A percentile compares a stretch with the other conserved stretches of the same genome.
Conservation (phyloP, 2,797 vertebrate species). For the Ceryle rudis region DNA sequence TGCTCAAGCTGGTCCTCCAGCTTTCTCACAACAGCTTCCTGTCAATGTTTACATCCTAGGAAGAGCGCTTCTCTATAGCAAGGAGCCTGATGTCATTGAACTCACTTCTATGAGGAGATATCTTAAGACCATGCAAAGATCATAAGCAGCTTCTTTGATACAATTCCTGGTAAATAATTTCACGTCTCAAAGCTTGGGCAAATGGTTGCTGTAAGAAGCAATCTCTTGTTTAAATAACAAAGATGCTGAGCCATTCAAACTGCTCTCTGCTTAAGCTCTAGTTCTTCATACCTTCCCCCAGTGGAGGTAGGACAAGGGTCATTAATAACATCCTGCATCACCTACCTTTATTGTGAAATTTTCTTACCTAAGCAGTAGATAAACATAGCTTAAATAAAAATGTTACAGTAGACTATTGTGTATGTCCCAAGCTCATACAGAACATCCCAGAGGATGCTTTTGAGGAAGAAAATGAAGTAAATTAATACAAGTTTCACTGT, state of each 20-base stretch:
- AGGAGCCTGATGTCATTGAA: neutral
- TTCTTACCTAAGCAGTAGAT: neutral
- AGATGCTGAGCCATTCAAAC: neutral
- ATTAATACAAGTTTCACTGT: neutral
- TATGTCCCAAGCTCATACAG: neutral
- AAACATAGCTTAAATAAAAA: neutral
- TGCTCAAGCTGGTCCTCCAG: neutral
- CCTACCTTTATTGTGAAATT: neutral
- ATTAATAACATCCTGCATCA: neutral
- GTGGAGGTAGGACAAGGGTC: neutral
- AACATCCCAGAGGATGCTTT: neutral
- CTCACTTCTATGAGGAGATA: neutral
- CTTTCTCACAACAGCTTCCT: neutral
- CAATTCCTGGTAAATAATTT: neutral
- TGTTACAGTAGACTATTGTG: neutral
- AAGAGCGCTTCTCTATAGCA: neutral
- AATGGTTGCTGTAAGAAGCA: neutral
- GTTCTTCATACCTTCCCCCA: rapidly evolving
- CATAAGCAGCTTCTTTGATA: neutral
- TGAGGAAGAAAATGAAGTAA: neutral
- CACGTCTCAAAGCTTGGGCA: neutral
- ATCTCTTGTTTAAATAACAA: neutral
- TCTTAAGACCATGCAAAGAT: neutral
- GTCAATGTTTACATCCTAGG: neutral
- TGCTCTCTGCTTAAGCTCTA: neutral